These are phyloP conservation scores for Myxocyprinus asiaticus DNA, from an alignment of 2,113 vertebrate genomes.

Conservation along the genomic window DNA sequence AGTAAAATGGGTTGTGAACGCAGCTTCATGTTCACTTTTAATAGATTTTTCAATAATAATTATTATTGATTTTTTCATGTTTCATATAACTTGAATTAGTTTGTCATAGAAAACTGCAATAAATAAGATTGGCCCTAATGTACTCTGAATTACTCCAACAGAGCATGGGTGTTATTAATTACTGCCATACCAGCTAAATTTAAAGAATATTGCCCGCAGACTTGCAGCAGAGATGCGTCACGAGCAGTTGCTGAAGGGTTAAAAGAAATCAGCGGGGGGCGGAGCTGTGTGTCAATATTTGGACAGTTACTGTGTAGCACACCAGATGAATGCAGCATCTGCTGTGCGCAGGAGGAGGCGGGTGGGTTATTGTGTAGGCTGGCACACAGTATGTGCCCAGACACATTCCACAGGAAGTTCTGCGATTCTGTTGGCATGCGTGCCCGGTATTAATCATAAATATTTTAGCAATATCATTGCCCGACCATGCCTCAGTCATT, in stretches of 20 bases:
- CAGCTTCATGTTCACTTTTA: no score
- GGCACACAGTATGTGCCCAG: constrained; percentile 52
- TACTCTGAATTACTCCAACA: no score
- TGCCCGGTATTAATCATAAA: constrained; percentile 58
- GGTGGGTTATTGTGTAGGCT: constrained; percentile 48
- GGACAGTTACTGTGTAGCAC: constrained; percentile 62
- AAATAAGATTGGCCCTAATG: no score
- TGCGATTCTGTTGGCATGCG: constrained; percentile 53
- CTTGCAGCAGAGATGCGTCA: not conserved
- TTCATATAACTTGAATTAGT: no score
- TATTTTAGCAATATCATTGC: constrained; percentile 63
- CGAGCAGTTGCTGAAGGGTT: constrained; percentile 48
- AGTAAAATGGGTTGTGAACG: no score
- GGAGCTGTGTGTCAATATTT: constrained; percentile 63
- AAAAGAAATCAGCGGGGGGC: constrained; percentile 53
- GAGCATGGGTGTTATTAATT: no score
- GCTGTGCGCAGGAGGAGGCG: constrained; percentile 47
- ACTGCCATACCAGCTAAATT: no score
- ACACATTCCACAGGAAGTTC: constrained; percentile 59
- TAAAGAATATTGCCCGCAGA: no score
- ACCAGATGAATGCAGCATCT: constrained; percentile 62
- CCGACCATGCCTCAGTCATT: constrained; percentile 47
- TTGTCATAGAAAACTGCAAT: no score
- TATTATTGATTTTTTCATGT: no score
- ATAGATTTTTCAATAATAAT: no score